These are phyloP conservation scores for Trididemnum clinides DNA, from an alignment of 23 tunicate species.

Conservation along the genomic window DNA sequence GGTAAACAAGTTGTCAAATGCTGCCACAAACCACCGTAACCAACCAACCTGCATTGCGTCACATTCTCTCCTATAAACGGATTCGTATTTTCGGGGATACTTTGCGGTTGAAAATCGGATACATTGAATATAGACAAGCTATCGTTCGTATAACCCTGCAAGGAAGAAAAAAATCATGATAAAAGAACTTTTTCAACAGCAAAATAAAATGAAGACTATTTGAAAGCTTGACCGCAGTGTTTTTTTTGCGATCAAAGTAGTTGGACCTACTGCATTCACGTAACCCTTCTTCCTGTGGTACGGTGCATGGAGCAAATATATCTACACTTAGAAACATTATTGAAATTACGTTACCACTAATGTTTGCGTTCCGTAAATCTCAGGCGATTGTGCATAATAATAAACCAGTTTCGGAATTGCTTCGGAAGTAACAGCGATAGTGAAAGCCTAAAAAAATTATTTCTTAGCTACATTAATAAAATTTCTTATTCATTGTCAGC, in stretches of 20 bases:
- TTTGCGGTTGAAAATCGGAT: constrained; percentile 52
- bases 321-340: background rate
- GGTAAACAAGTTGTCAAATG: background rate
- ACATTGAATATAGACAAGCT: constrained; percentile 74
- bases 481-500: too few species aligned
- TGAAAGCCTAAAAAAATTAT: constrained; percentile 63
- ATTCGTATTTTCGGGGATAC: constrained; percentile 32
- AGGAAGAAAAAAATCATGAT: too few species aligned
- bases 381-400: constrained; percentile 66
- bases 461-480: too few species aligned
- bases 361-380: constrained; percentile 32
- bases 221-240: too few species aligned
- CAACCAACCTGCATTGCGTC: constrained; percentile 81
- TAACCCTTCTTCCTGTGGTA: too few species aligned
- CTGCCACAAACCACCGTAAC: background rate
- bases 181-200: too few species aligned
- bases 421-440: constrained; percentile 84
- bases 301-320: background rate
- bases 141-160: constrained; percentile 83
- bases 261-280: too few species aligned
- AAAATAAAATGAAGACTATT: too few species aligned
- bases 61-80: constrained; percentile 49
- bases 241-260: too few species aligned
- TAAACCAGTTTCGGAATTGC: constrained; percentile 88
- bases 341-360: background rate